Base-by-base conservation (phyloP, 2,888 invertebrate species). In the Escarpia spicata region DNA sequence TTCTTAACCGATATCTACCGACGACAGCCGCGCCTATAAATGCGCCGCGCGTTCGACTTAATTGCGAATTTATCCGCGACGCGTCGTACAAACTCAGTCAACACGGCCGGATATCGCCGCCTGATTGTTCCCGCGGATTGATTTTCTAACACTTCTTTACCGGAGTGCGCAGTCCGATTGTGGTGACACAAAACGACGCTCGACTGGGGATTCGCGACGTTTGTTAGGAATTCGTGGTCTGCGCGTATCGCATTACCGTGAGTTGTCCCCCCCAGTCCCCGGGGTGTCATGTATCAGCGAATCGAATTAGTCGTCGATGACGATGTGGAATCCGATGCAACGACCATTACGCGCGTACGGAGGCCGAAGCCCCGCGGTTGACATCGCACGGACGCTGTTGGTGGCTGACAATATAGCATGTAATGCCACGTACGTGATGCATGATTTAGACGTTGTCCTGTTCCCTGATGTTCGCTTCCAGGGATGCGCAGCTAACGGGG, bases 1-100 rank as follows among this genome's bases (percentile, higher is more conserved):
- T 75, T 75, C 75, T 19, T n/a, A n/a, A 75, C 75, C 75, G 75
- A 75, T 75, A 75, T 75, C 75, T 52, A 9, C 52, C 26, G 75
- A 75, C 75, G 75, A 75, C 75, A 75, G 75, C 75, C 19, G 75
- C 75, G 75, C 75, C 75, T 75, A 75, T n/a, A 75, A 75, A 75
- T 75, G 75, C 75, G 19, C 26, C 26, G 26, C 75, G 75, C 75
- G 75, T 75, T 26, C 26, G 26, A n/a, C 75, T 75, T 75, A 75
- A 75, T 75, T 75, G 75, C 75, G 75, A 75, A 75, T 75, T 75
- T 75, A 75, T 75, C 75, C 19, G 19, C n/a, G 26, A 6, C 75
- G 75, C 75, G 19, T 19, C 75, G 75, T 19, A 3, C 75, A 75
- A 15, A 26, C 26, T 75, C 75, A 75, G 6, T 26, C 75, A 26